Evolutionary conservation across 1,140 invertebrate species (phyloP), one percentile per base, ranked within the genome.

Genomic region (Ceratina japonica): DNA sequence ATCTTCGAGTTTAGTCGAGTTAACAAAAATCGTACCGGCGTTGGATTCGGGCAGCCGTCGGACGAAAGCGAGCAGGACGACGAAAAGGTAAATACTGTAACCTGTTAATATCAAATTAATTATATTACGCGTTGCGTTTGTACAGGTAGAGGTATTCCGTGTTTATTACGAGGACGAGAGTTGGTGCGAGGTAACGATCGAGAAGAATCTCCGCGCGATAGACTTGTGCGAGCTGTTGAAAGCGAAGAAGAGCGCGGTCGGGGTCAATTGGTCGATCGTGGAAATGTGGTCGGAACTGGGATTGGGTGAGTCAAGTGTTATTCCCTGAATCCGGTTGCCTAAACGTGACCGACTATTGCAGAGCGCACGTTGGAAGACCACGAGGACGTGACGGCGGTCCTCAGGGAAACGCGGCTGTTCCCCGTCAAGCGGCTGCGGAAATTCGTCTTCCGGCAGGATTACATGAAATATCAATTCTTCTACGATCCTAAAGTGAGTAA

Each of bases 341-440:
- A 31, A 22, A 62, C 20, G 24, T 4, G 8, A 51, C 24, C 31
- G 7, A 61, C 81, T 63, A 5, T 94, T 92, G 15, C 89, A 95
- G 94, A 95, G 83, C 90, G 94, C 66, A 91, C 90, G 12, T 73
- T 95, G 59, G 94, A 95, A 89, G 94, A 95, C 79, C 94, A 95
- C 81, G 94, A 95, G 88, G 93, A 94, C 80, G 89, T 95, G 10
- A 82, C 94, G 5, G 86, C 89, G 18, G 91, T 93, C 20, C 89
- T 93, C 82, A 90, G 88, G 51, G 91, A 93, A 56, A 92, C 93
- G 89, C 89, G 91, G 84, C 77, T 68, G 12, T 92, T 91, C 59
- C 89, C 89, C 0, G 86, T 86, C n/a, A 86, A 86, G 51, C 82
- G 90, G 16, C 87, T 90, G 31, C 93, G 93, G 80, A 91, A 91